Evolutionary conservation across 2,797 vertebrate genomes (phyloP), one percentile per base, ranked within the genome.

Genomic region (Channallabes apus): DNA sequence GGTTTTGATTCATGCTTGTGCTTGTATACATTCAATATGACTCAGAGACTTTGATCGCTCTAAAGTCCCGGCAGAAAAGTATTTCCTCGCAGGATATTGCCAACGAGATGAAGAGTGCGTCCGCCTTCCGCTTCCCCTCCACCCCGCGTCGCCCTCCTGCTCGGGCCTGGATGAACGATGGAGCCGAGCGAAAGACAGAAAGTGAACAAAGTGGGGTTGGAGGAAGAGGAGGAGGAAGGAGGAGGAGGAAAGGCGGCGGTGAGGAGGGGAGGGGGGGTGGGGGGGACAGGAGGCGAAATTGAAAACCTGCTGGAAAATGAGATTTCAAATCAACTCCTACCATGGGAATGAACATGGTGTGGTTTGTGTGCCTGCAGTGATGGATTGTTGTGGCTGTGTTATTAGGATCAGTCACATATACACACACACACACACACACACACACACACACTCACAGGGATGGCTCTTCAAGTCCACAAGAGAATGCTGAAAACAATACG

Each of bases 301-400:
- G 91, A 93, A 90, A 91, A 84, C 90, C 89, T 86, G 89, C 90
- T 89, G 89, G 91, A 89, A 90, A 89, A 88, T 89, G 86, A 91
- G 82, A 67, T 91, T 91, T 90, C 87, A 90, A 90, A 89, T 86
- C 89, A 90, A 90, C 88, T 89, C 87, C 87, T 88, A 83, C 87
- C 84, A 84, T 78, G 84, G 88, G 88, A 88, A 85, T 82, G 85
- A 85, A 85, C 86, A 85, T 62, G 64, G 80, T 86, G 82, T 86
- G 86, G 87, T 89, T 86, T 85, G 77, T 88, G 88, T 86, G 86
- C 86, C 76, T 82, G 83, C 88, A 87, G 80, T 91, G 88, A 87
- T 86, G 88, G 87, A 88, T 89, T 89, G 87, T 84, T 77, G 82
- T 76, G 89, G 86, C 86, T 73, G 82, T 90, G 85, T 89, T 90